Evolutionary conservation across 2,797 vertebrate species (phyloP).

Genomic region (Notolepis coatsorum): DNA sequence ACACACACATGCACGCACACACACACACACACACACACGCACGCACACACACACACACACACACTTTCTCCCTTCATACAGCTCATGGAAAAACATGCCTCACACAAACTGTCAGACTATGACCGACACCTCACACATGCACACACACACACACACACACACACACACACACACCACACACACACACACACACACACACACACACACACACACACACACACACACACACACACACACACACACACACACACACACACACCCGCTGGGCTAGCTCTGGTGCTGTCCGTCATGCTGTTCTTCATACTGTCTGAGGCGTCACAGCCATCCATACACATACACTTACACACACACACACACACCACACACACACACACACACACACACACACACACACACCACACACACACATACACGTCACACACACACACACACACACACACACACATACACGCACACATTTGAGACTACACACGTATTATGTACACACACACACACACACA

Average conservation of each 20-base stretch:
- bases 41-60: too few relatives aligned
- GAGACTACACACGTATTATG: too few relatives aligned
- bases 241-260: conserved; percentile 29
- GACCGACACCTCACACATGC: conserved; percentile 85
- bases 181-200: conserved; percentile 18
- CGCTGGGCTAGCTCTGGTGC: too few relatives aligned
- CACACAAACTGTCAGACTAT: conserved; percentile 94
- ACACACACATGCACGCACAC: too few relatives aligned
- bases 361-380: conserved; percentile 22
- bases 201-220: background rate
- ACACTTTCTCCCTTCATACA: conserved; percentile 43
- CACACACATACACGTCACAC: background rate
- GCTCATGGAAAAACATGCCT: conserved; percentile 90
- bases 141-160: conserved; percentile 18
- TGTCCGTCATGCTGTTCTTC: too few relatives aligned
- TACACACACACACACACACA: conserved; percentile 32
- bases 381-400: conserved; percentile 18
- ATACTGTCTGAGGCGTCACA: conserved; percentile 77
- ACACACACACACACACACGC: too few relatives aligned
- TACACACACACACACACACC: conserved; percentile 7
- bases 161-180: background rate
- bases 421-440: conserved; percentile 84
- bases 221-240: conserved; percentile 8
- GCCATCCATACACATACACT: conserved; percentile 78
- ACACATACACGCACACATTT: conserved; percentile 30